Evolutionary conservation across 2,888 invertebrate genomes (phyloP), one percentile per base, ranked within the genome.

Genomic region (Eilema caniola): DNA sequence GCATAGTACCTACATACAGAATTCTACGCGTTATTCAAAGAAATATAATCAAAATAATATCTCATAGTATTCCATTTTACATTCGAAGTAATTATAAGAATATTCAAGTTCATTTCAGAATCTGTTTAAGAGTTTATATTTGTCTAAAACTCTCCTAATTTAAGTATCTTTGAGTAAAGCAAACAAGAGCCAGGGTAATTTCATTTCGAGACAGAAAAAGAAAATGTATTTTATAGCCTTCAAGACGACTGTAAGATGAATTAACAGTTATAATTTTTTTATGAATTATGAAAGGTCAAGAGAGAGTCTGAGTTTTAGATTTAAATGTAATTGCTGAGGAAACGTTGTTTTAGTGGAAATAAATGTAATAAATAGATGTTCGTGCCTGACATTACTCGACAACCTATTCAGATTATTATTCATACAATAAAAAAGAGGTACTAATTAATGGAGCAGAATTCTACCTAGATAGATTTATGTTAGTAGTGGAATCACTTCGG

Each of bases 51-150:
- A n/a, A 31, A 31, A 12, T 31, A 41, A 41, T 16, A 41, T 41
- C 41, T 37, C 2, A 41, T 41, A 12, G 20, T 12, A 37, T 37
- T 12, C 11, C 7, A 12, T 62, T 23, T 23, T 62, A 33, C 7
- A 23, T 62, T 23, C 23, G 1, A 62, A 8, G 0, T 24, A 62
- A 62, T 62, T 62, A 37, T 33, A 33, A 65, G 23, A 65, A 23
- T 66, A 31, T 37, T 57, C n/a, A 20, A 57, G 23, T 25, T 59
- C 14, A 20, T 59, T 65, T 23, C n/a, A 57, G 65, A 78, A 76
- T 81, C 79, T 74, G 66, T 75, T 81, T 72, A 75, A 28, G 66
- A 75, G 70, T 74, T 80, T 75, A 78, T 75, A 69, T 73, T 73
- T 76, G 57, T 73, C 31, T 64, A 47, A 74, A 72, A 56, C 66